Evolutionary conservation across 2,113 vertebrate genomes (phyloP).

Genomic region (Grammomys surdaster): DNA sequence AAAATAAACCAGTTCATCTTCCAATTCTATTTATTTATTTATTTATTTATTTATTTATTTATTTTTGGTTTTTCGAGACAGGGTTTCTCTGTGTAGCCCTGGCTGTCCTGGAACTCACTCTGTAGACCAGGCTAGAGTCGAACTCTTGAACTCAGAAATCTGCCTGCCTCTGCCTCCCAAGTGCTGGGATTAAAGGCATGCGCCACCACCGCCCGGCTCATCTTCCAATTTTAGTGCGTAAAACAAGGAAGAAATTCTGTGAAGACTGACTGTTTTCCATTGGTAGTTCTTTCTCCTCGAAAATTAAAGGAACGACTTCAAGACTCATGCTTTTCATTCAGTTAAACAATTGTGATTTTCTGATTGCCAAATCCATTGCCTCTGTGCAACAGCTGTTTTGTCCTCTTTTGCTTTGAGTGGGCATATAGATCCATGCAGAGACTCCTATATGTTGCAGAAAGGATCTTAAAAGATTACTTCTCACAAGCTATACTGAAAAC

Average conservation of each 20-base stretch:
- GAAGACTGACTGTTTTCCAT: conserved; percentile 34
- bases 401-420: conserved; percentile 88
- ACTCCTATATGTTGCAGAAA: conserved; percentile 93
- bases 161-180: too few species aligned
- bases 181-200: too few species aligned
- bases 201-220: conserved; percentile 53
- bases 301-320: conserved; percentile 64
- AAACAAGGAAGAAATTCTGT: conserved; percentile 66
- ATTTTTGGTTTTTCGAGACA: too few species aligned
- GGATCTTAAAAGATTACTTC: conserved; percentile 91
- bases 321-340: conserved; percentile 61
- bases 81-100: too few species aligned
- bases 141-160: too few species aligned
- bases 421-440: conserved; percentile 94
- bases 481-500: conserved; percentile 93
- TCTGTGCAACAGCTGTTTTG: conserved; percentile 66
- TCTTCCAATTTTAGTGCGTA: conserved; percentile 68
- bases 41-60: too few species aligned
- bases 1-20: conserved; percentile 61
- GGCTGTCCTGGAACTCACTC: too few species aligned
- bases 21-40: conserved; percentile 43
- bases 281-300: conserved; percentile 70
- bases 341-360: conserved; percentile 50
- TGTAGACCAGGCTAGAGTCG: too few species aligned
- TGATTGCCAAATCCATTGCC: conserved; percentile 60